phyloP scores from a whole-genome alignment of 2,113 vertebrate genomes.

The Hyperopisus bebe region DNA sequence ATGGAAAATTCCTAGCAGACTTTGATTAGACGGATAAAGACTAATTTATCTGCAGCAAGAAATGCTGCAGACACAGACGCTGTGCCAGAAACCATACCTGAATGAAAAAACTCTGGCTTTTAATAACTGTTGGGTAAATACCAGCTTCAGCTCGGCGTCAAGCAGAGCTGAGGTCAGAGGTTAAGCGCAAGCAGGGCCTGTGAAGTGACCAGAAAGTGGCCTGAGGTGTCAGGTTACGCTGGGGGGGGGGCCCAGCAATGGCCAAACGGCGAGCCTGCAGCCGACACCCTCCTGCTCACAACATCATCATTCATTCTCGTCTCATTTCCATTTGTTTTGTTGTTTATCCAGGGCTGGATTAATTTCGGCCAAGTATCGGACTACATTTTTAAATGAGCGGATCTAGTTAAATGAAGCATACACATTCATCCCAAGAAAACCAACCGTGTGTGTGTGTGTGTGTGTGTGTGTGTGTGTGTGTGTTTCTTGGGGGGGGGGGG shows the following conservation, averaged over 20 bases:
- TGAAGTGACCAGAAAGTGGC: slow-evolving; percentile 2
- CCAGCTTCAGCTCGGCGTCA: slow-evolving; percentile 1
- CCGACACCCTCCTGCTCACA: background rate
- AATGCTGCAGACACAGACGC: background rate
- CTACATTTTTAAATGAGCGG: no score
- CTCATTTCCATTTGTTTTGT: background rate
- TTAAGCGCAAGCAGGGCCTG: background rate
- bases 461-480: no score
- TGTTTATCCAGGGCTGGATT: background rate
- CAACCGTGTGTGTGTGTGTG: no score
- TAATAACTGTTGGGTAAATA: slow-evolving; percentile 12
- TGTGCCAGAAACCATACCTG: background rate
- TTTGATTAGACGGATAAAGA: background rate
- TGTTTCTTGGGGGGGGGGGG: no score
- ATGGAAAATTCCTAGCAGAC: background rate
- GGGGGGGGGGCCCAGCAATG: background rate
- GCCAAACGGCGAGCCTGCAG: background rate
- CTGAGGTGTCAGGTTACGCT: background rate
- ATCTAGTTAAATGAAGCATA: no score
- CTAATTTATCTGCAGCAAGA: background rate
- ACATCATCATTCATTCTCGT: background rate
- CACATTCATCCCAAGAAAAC: no score
- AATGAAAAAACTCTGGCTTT: background rate
- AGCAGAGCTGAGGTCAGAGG: background rate
- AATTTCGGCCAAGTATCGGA: no score